Evolutionary conservation across 2,797 vertebrate species (phyloP).

Genomic region (Gymnodraco acuticeps): DNA sequence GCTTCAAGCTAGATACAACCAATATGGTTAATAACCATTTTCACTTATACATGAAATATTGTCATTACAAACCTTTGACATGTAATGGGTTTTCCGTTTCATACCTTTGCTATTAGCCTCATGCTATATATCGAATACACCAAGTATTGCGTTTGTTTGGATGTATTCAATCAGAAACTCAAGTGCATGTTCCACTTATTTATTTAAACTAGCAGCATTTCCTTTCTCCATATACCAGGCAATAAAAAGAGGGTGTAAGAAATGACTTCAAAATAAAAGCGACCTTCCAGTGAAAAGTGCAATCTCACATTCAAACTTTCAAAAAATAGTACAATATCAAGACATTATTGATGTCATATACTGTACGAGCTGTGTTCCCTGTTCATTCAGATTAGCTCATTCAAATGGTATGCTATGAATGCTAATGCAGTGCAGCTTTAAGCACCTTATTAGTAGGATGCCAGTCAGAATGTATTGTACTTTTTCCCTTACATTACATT

Average conservation of each 20-base stretch:
- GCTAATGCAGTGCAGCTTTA: too few species aligned
- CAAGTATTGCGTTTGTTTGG: too few species aligned
- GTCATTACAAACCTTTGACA: neutral
- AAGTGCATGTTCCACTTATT: too few species aligned
- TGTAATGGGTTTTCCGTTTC: neutral
- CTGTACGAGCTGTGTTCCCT: too few species aligned
- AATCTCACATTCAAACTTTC: too few species aligned
- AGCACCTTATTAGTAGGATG: neutral
- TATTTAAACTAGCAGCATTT: too few species aligned
- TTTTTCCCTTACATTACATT: neutral
- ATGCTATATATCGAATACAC: too few species aligned
- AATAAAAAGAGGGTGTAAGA: neutral
- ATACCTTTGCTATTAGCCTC: neutral
- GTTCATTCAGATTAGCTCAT: neutral
- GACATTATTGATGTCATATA: too few species aligned
- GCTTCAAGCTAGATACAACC: neutral
- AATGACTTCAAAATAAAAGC: neutral
- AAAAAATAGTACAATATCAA: neutral
- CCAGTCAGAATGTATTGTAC: neutral
- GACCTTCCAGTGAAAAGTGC: neutral
- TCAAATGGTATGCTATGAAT: neutral
- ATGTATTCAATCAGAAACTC: too few species aligned
- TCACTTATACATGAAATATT: too few species aligned
- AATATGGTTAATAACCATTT: neutral
- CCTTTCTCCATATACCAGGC: too few species aligned